phyloP scores from a whole-genome alignment of 2,113 vertebrate species.

The Seriola rivoliana region DNA sequence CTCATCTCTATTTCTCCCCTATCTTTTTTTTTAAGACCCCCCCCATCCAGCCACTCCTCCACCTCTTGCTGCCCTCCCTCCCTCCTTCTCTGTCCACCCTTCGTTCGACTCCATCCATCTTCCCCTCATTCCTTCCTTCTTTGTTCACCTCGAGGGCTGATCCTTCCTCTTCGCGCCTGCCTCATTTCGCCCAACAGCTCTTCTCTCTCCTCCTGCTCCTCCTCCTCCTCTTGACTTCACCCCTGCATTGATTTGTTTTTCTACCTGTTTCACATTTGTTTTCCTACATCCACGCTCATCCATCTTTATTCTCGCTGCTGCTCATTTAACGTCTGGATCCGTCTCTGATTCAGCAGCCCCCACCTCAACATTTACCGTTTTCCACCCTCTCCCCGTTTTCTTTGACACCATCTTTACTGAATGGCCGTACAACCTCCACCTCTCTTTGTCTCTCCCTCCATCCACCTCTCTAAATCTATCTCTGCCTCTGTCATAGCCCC shows the following conservation, averaged over 20 bases:
- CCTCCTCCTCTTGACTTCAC: background rate
- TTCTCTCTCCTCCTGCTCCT: background rate
- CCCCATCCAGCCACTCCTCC: constrained; percentile 36
- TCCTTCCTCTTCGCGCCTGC: constrained; percentile 25
- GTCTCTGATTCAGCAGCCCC: constrained; percentile 24
- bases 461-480: constrained; percentile 73
- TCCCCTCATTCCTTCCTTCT: constrained; percentile 50
- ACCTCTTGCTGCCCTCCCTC: constrained; percentile 40
- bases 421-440: constrained; percentile 76
- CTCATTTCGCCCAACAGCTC: constrained; percentile 1
- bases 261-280: constrained; percentile 62
- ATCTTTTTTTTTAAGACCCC: constrained; percentile 1
- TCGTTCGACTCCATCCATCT: constrained; percentile 56
- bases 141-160: constrained; percentile 55
- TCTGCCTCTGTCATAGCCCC: constrained; percentile 69
- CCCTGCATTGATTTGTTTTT: constrained; percentile 59
- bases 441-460: constrained; percentile 78
- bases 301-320: constrained; percentile 65
- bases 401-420: constrained; percentile 71
- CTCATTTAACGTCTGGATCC: constrained; percentile 54
- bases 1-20: constrained; percentile 20
- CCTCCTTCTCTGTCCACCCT: constrained; percentile 48
- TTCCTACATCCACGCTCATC: constrained; percentile 57
- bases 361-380: constrained; percentile 14
- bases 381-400: constrained; percentile 51